A percentile compares a stretch with the other conserved stretches of the same genome.
Evolutionary conservation across 2,888 invertebrate genomes (phyloP).

Genomic region (Ophion ellenae): DNA sequence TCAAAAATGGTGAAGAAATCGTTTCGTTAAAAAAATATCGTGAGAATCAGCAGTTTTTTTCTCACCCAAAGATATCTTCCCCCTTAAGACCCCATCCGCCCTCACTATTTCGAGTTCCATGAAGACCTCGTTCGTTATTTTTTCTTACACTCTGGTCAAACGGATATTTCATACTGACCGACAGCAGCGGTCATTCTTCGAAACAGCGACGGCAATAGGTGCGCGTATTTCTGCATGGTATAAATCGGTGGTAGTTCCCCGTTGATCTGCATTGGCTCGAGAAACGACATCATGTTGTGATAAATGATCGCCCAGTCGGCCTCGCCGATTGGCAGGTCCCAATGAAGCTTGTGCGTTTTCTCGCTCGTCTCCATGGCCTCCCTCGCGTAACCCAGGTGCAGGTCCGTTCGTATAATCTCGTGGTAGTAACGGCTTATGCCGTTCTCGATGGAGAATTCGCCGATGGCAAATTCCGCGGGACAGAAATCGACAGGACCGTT

Average conservation of each 20-base stretch:
- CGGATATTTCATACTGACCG: constrained; percentile 65
- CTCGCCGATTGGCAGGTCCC: constrained; percentile 77
- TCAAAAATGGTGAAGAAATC: too few relatives aligned
- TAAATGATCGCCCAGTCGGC: constrained; percentile 81
- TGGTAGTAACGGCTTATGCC: constrained; percentile 82
- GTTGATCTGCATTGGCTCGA: constrained; percentile 73
- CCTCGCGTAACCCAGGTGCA: constrained; percentile 83
- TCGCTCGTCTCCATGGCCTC: constrained; percentile 83
- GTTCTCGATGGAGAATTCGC: constrained; percentile 83
- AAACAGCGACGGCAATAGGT: constrained; percentile 69
- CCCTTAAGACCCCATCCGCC: too few relatives aligned
- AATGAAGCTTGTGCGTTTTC: constrained; percentile 84
- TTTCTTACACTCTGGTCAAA: not conserved
- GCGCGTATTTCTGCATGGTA: constrained; percentile 73
- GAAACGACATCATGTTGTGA: constrained; percentile 81
- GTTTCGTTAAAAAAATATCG: too few relatives aligned
- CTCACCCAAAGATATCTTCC: too few relatives aligned
- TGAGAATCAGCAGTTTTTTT: too few relatives aligned
- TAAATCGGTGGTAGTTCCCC: constrained; percentile 82
- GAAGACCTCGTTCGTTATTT: not conserved
- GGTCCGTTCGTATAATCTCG: constrained; percentile 81
- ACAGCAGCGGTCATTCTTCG: constrained; percentile 65
- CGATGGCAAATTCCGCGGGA: constrained; percentile 85
- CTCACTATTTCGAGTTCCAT: too few relatives aligned
- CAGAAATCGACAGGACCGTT: constrained; percentile 75